These are phyloP conservation scores for Merluccius polli DNA, from an alignment of 2,797 vertebrate species.

Conservation along the genomic window DNA sequence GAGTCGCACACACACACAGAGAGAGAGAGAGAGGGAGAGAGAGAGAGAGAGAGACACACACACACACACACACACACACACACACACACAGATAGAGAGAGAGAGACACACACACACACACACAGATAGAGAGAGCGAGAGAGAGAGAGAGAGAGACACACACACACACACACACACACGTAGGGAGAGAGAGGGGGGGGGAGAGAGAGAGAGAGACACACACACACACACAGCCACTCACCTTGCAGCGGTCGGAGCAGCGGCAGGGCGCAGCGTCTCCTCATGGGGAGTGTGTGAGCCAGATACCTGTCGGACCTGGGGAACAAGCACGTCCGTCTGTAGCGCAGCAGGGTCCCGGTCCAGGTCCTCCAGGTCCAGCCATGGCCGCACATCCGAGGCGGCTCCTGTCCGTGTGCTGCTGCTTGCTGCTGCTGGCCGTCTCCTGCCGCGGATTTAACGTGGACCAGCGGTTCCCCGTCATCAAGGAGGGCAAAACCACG, in stretches of 20 bases:
- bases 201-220: not conserved
- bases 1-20: not conserved
- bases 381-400: constrained; percentile 56
- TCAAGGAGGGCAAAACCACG: constrained; percentile 79
- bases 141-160: not conserved
- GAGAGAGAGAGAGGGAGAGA: constrained; percentile 11
- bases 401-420: constrained; percentile 34
- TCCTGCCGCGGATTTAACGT: constrained; percentile 85
- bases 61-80: no score
- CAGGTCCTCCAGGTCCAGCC: no score
- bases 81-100: no score
- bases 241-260: not conserved
- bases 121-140: constrained; percentile 1
- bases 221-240: not conserved
- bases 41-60: constrained; percentile 4
- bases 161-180: no score
- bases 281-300: not conserved
- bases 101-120: constrained; percentile 8
- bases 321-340: not conserved
- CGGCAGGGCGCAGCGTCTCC: constrained; percentile 3
- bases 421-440: constrained; percentile 52
- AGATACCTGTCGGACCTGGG: not conserved
- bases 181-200: not conserved
- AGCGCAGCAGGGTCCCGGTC: no score
- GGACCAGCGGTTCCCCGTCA: constrained; percentile 82